Conservation (phyloP, 2,888 invertebrate genomes). For the Agonopterix arenella region DNA sequence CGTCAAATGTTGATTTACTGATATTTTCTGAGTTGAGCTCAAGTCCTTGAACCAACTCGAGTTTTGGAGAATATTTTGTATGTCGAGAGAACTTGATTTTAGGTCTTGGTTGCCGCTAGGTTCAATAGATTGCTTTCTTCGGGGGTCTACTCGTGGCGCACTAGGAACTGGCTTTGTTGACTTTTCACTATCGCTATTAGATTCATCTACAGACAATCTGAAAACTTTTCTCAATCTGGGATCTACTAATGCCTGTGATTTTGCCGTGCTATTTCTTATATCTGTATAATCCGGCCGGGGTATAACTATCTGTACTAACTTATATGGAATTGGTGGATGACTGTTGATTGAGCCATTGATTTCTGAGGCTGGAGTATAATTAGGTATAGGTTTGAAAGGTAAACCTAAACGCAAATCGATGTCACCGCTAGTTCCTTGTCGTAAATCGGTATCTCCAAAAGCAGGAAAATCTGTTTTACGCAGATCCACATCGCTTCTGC, state of each 20-base stretch:
- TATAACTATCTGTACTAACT: constrained; percentile 78
- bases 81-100: constrained; percentile 63
- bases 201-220: constrained; percentile 79
- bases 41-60: constrained; percentile 84
- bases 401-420: constrained; percentile 85
- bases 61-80: constrained; percentile 80
- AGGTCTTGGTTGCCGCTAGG: constrained; percentile 40
- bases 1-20: constrained; percentile 82
- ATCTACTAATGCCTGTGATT: constrained; percentile 84
- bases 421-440: constrained; percentile 77
- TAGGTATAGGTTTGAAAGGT: constrained; percentile 88
- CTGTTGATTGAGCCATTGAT: constrained; percentile 89
- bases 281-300: constrained; percentile 86
- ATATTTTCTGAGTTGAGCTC: constrained; percentile 83
- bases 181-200: constrained; percentile 77
- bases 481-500: constrained; percentile 71
- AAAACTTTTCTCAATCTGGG: constrained; percentile 87
- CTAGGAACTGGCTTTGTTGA: constrained; percentile 44
- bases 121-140: constrained; percentile 56
- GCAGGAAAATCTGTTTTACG: constrained; percentile 70
- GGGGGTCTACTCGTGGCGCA: constrained; percentile 63
- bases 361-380: constrained; percentile 90
- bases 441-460: constrained; percentile 81
- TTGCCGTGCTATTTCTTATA: constrained; percentile 81
- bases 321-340: constrained; percentile 85